phyloP scores from a whole-genome alignment of 2,113 vertebrate genomes.

The Dasyornis broadbenti region DNA sequence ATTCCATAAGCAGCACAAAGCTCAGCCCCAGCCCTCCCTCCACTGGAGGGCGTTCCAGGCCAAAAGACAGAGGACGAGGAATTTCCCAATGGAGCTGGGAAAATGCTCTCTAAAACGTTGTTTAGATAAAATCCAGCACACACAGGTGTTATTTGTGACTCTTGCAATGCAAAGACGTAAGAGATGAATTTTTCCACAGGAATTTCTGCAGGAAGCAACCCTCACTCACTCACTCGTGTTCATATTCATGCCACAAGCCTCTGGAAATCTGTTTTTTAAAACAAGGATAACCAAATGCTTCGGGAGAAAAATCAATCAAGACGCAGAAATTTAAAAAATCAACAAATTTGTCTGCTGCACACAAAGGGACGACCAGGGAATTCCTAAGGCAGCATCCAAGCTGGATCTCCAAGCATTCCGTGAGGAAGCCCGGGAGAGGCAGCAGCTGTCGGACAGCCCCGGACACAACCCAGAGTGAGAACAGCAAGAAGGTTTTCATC shows the following conservation, averaged over 20 bases:
- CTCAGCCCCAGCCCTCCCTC: background rate
- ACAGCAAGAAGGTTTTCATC: background rate
- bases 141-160: background rate
- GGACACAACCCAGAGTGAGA: background rate
- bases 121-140: background rate
- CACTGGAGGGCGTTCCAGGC: slow-evolving; percentile 52
- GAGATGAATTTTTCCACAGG: background rate
- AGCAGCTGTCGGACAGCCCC: background rate
- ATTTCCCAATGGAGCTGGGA: background rate
- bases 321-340: background rate
- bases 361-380: background rate
- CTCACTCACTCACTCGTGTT: background rate
- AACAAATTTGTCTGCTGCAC: background rate
- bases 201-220: background rate
- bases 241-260: fast-evolving
- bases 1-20: background rate
- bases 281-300: background rate
- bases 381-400: background rate
- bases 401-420: background rate
- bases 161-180: background rate
- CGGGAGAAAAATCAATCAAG: background rate
- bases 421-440: background rate
- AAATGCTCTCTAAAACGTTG: background rate
- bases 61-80: background rate
- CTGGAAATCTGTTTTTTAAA: background rate